A percentile compares a stretch with the other conserved stretches of the same genome.
Conservation (phyloP, 1,140 invertebrate genomes). For the Mya arenaria region DNA sequence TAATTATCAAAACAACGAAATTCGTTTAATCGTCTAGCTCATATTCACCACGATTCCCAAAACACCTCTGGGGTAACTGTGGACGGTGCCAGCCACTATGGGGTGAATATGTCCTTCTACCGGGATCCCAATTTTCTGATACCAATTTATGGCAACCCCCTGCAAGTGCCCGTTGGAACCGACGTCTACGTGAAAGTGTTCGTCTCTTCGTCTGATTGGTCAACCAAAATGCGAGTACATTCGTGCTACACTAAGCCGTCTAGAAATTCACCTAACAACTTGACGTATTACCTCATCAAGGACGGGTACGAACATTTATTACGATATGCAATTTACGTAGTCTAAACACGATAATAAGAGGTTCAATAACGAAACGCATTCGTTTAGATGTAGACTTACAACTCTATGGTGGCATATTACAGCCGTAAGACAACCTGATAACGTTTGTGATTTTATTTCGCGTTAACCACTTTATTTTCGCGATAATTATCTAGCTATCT, state of each 20-base stretch:
- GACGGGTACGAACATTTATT: constrained; percentile 59
- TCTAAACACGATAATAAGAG: no score
- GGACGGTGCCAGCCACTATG: constrained; percentile 7
- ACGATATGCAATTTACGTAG: no score
- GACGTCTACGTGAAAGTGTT: constrained; percentile 55
- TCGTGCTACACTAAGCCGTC: constrained; percentile 47
- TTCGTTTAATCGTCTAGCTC: no score
- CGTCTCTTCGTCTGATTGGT: constrained; percentile 21
- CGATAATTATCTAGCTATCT: no score
- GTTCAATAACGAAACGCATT: no score
- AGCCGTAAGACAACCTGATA: no score
- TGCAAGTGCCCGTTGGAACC: constrained; percentile 29
- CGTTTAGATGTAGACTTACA: no score
- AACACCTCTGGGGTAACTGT: neutral
- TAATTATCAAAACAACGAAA: no score
- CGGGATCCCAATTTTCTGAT: constrained; percentile 36
- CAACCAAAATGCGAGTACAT: constrained; percentile 44
- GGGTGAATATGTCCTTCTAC: constrained; percentile 33
- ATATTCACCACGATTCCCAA: neutral
- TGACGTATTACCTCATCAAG: constrained; percentile 49
- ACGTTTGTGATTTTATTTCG: no score
- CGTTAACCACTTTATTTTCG: no score
- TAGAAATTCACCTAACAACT: neutral
- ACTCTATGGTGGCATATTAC: no score
- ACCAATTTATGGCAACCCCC: neutral